These are phyloP conservation scores for Fregetta grallaria DNA, from an alignment of 2,113 vertebrate species.

Conservation along the genomic window DNA sequence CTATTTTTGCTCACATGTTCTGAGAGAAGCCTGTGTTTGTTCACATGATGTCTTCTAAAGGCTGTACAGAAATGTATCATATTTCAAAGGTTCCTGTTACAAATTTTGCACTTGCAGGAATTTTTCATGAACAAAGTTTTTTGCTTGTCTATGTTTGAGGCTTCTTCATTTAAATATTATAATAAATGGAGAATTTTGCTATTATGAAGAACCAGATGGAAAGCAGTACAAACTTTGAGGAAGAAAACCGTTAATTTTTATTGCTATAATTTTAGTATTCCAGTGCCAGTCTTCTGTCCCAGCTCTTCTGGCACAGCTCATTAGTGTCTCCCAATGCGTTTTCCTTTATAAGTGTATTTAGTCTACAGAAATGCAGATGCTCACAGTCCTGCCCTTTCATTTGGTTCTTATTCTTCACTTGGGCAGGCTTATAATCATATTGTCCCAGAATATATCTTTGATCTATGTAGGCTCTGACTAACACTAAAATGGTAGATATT, in stretches of 20 bases:
- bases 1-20: not conserved
- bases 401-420: conserved; percentile 22
- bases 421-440: not conserved
- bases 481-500: conserved; percentile 5
- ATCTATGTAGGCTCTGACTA: not conserved
- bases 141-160: not conserved
- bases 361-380: conserved; percentile 55
- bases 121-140: not conserved
- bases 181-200: not conserved
- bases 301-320: conserved; percentile 10
- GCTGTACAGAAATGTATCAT: not conserved
- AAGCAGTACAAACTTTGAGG: not conserved
- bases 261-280: conserved; percentile 19
- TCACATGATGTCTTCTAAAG: not conserved
- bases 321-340: conserved; percentile 18
- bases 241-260: conserved; percentile 20
- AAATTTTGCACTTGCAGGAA: not conserved
- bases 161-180: not conserved
- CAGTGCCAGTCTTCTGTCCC: not conserved
- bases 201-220: not conserved
- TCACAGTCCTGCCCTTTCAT: not conserved
- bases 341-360: conserved; percentile 29
- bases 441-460: conserved; percentile 5
- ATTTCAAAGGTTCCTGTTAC: not conserved
- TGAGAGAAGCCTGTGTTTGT: not conserved